A percentile compares a stretch with the other conserved stretches of the same genome.
phyloP scores from a whole-genome alignment of 2,888 invertebrate species.

The Zygothrica quintamaculata region DNA sequence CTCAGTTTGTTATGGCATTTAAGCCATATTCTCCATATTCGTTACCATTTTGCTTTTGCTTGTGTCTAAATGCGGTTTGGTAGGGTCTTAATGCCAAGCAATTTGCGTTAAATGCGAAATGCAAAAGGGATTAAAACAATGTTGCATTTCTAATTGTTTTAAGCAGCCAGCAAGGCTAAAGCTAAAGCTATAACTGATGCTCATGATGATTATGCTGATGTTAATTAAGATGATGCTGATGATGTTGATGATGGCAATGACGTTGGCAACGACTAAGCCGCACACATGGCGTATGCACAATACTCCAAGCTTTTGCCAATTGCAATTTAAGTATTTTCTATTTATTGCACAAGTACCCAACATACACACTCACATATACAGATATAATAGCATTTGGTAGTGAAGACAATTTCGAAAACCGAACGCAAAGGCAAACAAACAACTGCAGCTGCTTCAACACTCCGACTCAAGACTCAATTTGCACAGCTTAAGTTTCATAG shows the following conservation, averaged over 20 bases:
- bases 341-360: conserved; percentile 54
- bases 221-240: not conserved
- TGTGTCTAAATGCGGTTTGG: conserved; percentile 57
- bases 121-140: conserved; percentile 80
- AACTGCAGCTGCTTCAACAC: conserved; percentile 47
- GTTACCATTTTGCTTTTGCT: conserved; percentile 39
- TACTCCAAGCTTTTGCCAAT: conserved; percentile 46
- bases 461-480: conserved; percentile 59
- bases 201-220: not conserved
- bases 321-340: conserved; percentile 76
- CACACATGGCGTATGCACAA: conserved; percentile 71
- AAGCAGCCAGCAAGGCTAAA: conserved; percentile 59
- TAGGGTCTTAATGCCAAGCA: conserved; percentile 76
- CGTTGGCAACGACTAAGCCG: conserved; percentile 17
- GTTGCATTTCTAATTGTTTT: conserved; percentile 80
- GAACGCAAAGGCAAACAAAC: conserved; percentile 31
- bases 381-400: not conserved
- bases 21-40: conserved; percentile 22
- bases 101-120: conserved; percentile 81
- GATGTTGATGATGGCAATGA: conserved; percentile 13
- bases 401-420: conserved; percentile 13
- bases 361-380: conserved; percentile 6
- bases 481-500: conserved; percentile 62
- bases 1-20: conserved; percentile 4
- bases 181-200: conserved; percentile 12